Conservation (phyloP, 2,888 invertebrate species). For the Thecophora atra region DNA sequence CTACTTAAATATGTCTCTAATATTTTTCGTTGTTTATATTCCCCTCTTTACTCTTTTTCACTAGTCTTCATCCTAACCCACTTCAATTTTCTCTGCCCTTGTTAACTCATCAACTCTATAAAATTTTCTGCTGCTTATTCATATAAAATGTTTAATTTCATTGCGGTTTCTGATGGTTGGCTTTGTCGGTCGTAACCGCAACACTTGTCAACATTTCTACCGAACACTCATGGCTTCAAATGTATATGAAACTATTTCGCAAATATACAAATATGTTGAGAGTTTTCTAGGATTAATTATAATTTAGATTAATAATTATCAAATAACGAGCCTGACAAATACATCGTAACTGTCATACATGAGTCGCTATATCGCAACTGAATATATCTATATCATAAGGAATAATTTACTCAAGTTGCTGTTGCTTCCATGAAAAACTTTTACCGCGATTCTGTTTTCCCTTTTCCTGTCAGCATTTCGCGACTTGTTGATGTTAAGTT, state of each 20-base stretch:
- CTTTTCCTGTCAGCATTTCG: not conserved
- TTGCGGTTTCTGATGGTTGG: conserved; percentile 10
- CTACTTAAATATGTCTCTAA: too few species aligned
- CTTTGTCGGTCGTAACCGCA: conserved; percentile 6
- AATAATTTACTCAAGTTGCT: not conserved
- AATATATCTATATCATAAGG: not conserved
- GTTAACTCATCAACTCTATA: not conserved
- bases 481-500: conserved; percentile 30
- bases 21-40: too few species aligned
- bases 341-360: not conserved
- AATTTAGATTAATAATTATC: not conserved
- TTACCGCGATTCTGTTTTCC: not conserved
- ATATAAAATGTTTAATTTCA: not conserved
- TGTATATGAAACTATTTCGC: not conserved
- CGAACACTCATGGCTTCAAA: not conserved
- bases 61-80: too few species aligned
- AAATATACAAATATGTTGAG: not conserved
- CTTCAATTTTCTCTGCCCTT: too few species aligned
- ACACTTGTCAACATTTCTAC: conserved; percentile 10
- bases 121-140: conserved; percentile 6
- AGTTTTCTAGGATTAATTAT: conserved; percentile 8
- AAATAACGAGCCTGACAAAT: not conserved
- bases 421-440: not conserved
- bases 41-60: too few species aligned
- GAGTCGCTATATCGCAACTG: not conserved